Percentiles rank a stretch among this genome's conserved stretches.
Conservation (phyloP, 2,113 vertebrate genomes). For the Ibidorhyncha struthersii region DNA sequence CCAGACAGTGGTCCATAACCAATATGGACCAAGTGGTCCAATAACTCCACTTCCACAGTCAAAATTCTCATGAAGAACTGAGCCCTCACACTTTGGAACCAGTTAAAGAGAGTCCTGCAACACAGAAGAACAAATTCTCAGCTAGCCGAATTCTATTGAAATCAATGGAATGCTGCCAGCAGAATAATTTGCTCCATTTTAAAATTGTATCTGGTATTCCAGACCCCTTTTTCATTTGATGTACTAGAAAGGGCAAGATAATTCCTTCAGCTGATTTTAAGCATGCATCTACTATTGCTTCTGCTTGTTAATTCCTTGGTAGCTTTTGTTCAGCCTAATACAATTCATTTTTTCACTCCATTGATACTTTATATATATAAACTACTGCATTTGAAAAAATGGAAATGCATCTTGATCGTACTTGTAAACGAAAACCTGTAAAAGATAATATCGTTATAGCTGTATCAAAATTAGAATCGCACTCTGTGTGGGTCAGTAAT, state of each 20-base stretch:
- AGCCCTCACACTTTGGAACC: neutral
- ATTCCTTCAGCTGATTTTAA: neutral
- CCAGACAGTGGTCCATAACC: neutral
- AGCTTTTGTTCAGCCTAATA: neutral
- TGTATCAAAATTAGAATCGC: neutral
- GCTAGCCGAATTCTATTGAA: neutral
- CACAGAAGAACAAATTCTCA: neutral
- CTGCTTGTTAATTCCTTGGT: neutral
- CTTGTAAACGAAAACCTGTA: neutral
- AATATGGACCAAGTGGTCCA: no score
- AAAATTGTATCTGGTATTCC: neutral
- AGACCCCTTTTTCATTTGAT: neutral
- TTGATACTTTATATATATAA: neutral
- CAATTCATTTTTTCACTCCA: neutral
- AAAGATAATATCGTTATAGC: neutral
- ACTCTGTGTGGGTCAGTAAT: neutral
- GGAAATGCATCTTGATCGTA: neutral
- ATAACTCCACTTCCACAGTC: neutral
- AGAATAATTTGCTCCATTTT: neutral
- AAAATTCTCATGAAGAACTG: neutral
- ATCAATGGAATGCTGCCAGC: neutral
- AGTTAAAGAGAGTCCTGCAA: neutral
- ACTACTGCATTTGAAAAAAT: neutral
- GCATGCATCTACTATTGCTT: neutral
- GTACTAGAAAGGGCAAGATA: neutral